A percentile compares a stretch with the other conserved stretches of the same genome.
These are phyloP conservation scores for Lepidurus couesii DNA, from an alignment of 1,140 invertebrate genomes.

Conservation along the genomic window DNA sequence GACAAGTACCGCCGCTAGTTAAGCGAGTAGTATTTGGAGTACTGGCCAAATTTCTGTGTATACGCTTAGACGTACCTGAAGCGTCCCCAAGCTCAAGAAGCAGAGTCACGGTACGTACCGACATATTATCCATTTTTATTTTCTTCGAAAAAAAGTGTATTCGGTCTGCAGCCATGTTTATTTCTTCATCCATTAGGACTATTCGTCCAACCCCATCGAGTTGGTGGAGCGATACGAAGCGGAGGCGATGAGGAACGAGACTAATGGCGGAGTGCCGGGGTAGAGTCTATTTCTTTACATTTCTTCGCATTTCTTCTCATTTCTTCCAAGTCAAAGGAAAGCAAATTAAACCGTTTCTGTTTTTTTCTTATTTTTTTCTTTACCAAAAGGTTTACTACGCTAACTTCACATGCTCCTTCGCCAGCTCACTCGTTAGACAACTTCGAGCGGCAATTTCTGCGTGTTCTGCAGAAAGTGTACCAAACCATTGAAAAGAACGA, in stretches of 20 bases:
- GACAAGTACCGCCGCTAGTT: conserved; percentile 48
- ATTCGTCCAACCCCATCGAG: not conserved
- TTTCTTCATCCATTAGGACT: not conserved
- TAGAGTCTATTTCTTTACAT: not conserved
- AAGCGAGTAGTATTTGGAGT: conserved; percentile 52
- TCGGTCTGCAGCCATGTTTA: not conserved
- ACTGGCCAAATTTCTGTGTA: conserved; percentile 50
- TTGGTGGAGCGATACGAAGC: not conserved
- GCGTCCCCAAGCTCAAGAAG: conserved; percentile 30
- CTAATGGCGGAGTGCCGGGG: not conserved
- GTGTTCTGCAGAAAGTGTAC: conserved; percentile 51
- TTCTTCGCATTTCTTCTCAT: not conserved
- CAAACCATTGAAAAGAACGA: conserved; percentile 55
- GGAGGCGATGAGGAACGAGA: not conserved
- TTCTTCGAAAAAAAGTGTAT: not conserved
- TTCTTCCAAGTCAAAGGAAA: not conserved
- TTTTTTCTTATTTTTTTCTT: conserved; percentile 21
- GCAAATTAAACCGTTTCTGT: not conserved
- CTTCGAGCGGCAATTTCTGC: conserved; percentile 50
- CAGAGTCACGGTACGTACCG: conserved; percentile 27
- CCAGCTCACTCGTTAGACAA: conserved; percentile 38
- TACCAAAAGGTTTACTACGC: conserved; percentile 23
- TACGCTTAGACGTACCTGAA: conserved; percentile 46
- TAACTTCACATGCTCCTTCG: conserved; percentile 22
- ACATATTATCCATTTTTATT: not conserved